A percentile compares a stretch with the other conserved stretches of the same genome.
phyloP scores from a whole-genome alignment of 2,888 invertebrate genomes.

The Miltochrista miniata region DNA sequence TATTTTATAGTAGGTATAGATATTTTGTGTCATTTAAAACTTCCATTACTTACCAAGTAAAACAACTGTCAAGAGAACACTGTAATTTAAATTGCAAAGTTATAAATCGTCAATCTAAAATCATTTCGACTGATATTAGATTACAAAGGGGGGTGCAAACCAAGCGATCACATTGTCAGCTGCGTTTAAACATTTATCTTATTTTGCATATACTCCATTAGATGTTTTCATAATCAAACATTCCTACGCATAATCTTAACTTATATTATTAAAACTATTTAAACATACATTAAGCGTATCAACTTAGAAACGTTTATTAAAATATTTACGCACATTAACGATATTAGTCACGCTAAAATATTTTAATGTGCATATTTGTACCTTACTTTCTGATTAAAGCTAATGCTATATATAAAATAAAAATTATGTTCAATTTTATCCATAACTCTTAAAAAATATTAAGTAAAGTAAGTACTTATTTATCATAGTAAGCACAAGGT shows the following conservation, averaged over 20 bases:
- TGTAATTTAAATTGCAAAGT: constrained; percentile 2
- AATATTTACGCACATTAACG: background rate
- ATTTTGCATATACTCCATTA: constrained; percentile 3
- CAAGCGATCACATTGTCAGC: constrained; percentile 20
- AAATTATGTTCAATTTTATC: too few relatives aligned
- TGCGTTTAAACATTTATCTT: constrained; percentile 10
- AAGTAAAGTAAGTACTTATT: background rate
- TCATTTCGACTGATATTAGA: constrained; percentile 35
- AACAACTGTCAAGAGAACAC: background rate
- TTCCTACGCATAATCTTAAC: background rate
- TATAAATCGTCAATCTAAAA: constrained; percentile 23
- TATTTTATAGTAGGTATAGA: too few relatives aligned
- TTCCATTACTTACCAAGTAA: background rate
- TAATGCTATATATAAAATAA: too few relatives aligned
- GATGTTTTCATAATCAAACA: background rate
- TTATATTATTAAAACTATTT: background rate
- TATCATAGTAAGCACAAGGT: too few relatives aligned
- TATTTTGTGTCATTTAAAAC: too few relatives aligned
- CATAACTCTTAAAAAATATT: background rate
- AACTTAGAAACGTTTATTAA: background rate
- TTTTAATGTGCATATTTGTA: background rate
- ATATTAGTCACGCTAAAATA: background rate
- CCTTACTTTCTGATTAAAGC: too few relatives aligned
- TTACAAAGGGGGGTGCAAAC: constrained; percentile 37
- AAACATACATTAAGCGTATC: background rate